These are phyloP conservation scores for Ostrea edulis DNA, from an alignment of 1,140 invertebrate genomes.

Conservation along the genomic window DNA sequence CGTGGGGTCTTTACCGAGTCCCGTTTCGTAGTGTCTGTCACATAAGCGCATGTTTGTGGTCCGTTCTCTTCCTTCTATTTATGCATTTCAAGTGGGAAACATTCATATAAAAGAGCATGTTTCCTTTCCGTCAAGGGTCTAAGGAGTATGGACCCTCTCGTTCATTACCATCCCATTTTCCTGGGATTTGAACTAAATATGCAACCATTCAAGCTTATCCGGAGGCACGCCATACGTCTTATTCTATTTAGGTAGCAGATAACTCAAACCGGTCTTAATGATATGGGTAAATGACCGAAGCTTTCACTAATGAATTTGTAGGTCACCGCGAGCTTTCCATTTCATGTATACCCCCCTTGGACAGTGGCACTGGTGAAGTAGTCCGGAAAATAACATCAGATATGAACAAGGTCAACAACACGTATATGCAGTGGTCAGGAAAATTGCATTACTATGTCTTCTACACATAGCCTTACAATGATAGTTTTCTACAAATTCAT, in stretches of 20 bases:
- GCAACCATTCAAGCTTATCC: neutral
- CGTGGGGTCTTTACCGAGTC: neutral
- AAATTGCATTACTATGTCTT: no score
- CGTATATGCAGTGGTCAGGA: no score
- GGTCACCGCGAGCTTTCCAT: neutral
- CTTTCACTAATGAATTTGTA: neutral
- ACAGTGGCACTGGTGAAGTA: no score
- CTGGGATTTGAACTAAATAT: slow-evolving; percentile 17
- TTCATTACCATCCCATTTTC: slow-evolving; percentile 8
- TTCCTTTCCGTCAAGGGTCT: neutral
- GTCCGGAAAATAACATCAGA: no score
- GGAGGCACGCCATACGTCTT: neutral
- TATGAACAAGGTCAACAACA: no score
- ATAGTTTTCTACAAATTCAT: no score
- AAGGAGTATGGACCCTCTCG: neutral
- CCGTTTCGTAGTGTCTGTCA: neutral
- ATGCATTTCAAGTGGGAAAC: slow-evolving; percentile 2
- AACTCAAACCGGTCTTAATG: neutral
- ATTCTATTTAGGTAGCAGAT: neutral
- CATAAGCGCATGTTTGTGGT: neutral
- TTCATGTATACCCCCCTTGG: no score
- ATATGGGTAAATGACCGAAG: neutral
- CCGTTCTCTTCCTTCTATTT: neutral
- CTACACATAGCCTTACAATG: no score
- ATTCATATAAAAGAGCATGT: neutral